These are phyloP conservation scores for Propithecus coquereli DNA, from an alignment of 2,113 vertebrate species.

Conservation along the genomic window DNA sequence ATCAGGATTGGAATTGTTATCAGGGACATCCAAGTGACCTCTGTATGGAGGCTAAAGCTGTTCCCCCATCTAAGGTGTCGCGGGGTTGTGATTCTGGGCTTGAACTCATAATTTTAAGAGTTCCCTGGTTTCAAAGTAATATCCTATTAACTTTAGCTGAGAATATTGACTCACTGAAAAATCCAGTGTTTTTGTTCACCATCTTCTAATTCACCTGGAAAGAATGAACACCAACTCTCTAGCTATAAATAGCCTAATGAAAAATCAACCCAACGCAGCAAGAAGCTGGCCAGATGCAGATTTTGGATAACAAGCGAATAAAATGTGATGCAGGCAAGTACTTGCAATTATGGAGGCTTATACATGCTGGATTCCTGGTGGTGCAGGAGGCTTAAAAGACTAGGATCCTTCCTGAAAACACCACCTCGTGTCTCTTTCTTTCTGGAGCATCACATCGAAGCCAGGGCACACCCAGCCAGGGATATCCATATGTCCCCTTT, in stretches of 20 bases:
- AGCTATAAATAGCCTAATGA: conserved; percentile 69
- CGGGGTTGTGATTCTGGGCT: not conserved
- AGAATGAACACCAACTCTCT: conserved; percentile 43
- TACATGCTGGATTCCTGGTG: not conserved
- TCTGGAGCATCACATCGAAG: conserved; percentile 32
- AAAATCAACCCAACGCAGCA: conserved; percentile 46
- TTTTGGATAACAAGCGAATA: conserved; percentile 48
- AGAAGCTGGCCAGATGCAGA: conserved; percentile 60
- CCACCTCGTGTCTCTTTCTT: not conserved
- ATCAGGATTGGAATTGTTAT: not conserved
- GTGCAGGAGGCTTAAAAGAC: not conserved
- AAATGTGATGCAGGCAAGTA: conserved; percentile 55
- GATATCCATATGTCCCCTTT: not conserved
- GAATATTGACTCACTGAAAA: conserved; percentile 43
- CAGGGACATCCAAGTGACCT: not conserved
- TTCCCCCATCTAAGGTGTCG: not conserved
- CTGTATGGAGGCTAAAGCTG: not conserved
- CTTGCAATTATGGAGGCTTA: conserved; percentile 50
- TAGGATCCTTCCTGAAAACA: not conserved
- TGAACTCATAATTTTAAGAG: conserved; percentile 3
- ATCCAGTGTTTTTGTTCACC: conserved; percentile 20
- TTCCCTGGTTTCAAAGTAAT: conserved; percentile 55
- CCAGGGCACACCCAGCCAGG: not conserved
- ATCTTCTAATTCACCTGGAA: conserved; percentile 62
- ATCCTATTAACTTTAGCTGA: conserved; percentile 25